Evolutionary conservation across 2,113 vertebrate species (phyloP), one percentile per base, ranked within the genome.

Genomic region (Peromyscus californicus): DNA sequence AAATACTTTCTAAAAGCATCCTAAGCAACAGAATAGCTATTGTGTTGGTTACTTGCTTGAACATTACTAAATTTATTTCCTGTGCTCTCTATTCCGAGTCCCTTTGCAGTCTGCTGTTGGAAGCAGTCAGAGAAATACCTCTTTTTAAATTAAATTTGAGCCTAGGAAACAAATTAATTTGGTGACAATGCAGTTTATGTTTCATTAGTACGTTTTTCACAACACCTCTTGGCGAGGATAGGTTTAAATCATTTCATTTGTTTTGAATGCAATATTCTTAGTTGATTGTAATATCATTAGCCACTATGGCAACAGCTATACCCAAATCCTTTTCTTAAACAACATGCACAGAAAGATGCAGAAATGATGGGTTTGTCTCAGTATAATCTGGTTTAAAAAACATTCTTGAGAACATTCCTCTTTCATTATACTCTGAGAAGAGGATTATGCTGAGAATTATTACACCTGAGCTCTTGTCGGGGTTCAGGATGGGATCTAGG

Each of bases 141-240:
- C 70, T 48, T 94, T 96, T 97, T 92, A 97, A 97, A 97, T 96
- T 97, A 95, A 95, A 97, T 97, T 91, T 91, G 72, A 95, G 48
- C 83, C 85, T 92, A 92, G 92, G 91, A 97, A 97, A 96, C 72
- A 97, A 92, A 97, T 98, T 96, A 93, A 98, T 97, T 86, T 95
- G 72, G 84, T 94, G 93, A 87, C 84, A 94, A 39, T 84, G 48
- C 39, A 87, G 74, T 91, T 67, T 96, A 42, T 95, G 92, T 63
- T 90, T 98, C 87, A 59, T 89, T 91, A 93, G 88, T 94, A 88
- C 89, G 91, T 91, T 93, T 54, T 96, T 95, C 90, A 82, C 70
- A 92, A 92, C 42, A 91, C 93, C 87, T 93, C 72, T 26, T 65
- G 75, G 67, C 92, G 45, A 93, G 57, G 57, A 80, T 90, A 61